A percentile compares a stretch with the other conserved stretches of the same genome.
These are phyloP conservation scores for Uria aalge DNA, from an alignment of 2,113 vertebrate genomes.

Conservation along the genomic window DNA sequence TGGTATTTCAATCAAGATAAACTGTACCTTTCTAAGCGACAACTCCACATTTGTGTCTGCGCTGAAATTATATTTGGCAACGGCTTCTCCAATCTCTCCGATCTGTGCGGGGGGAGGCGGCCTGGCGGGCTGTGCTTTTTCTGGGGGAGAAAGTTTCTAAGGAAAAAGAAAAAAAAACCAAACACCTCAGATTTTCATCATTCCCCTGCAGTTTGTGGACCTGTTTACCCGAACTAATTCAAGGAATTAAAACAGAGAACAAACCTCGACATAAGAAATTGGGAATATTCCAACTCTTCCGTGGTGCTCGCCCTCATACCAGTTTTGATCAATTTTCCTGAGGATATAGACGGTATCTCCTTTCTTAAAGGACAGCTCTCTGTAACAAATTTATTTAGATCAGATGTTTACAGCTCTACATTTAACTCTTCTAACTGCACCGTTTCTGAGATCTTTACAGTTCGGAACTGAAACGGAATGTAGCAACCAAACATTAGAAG, in stretches of 20 bases:
- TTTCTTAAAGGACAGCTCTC: slow-evolving; percentile 97
- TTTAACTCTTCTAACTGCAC: neutral
- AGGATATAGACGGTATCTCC: slow-evolving; percentile 95
- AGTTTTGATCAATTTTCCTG: slow-evolving; percentile 98
- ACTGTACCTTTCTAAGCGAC: slow-evolving; percentile 89
- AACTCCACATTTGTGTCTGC: slow-evolving; percentile 97
- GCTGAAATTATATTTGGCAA: slow-evolving; percentile 95
- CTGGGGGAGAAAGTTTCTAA: slow-evolving; percentile 85
- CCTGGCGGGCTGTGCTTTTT: slow-evolving; percentile 91
- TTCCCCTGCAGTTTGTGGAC: neutral
- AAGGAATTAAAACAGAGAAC: slow-evolving; percentile 15
- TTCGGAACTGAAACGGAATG: neutral
- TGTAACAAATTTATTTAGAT: slow-evolving; percentile 73
- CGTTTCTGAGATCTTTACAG: neutral
- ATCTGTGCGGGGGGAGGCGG: slow-evolving; percentile 93
- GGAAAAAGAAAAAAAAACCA: neutral
- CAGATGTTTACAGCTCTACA: slow-evolving; percentile 6
- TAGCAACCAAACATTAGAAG: neutral
- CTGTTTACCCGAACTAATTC: neutral
- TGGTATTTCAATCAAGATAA: neutral
- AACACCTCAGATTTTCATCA: neutral
- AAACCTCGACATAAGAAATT: slow-evolving; percentile 94
- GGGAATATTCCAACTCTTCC: slow-evolving; percentile 95
- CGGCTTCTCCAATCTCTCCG: slow-evolving; percentile 92
- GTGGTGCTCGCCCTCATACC: slow-evolving; percentile 95